phyloP scores from a whole-genome alignment of 2,113 vertebrate species.

The Murina feae region DNA sequence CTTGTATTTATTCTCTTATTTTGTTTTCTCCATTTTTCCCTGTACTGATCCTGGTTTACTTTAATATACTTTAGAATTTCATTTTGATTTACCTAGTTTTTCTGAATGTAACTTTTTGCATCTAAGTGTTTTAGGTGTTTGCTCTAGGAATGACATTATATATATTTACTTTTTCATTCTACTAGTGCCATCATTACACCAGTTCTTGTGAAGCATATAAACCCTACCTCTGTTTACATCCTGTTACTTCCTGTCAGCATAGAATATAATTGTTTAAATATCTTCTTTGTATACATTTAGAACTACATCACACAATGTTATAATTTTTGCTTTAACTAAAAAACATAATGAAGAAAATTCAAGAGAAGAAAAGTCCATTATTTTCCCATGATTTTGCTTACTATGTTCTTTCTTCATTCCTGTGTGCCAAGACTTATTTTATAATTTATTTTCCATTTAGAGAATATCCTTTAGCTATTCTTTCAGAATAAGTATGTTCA shows the following conservation, averaged over 20 bases:
- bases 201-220: background rate
- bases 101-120: background rate
- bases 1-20: background rate
- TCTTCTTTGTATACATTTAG: background rate
- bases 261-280: background rate
- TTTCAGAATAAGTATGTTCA: background rate
- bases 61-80: background rate
- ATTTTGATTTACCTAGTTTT: background rate
- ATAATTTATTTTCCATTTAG: background rate
- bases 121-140: background rate
- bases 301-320: background rate
- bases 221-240: background rate
- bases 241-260: background rate
- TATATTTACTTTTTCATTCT: background rate
- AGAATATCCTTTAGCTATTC: background rate
- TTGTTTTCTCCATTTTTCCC: background rate
- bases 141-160: background rate
- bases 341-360: background rate
- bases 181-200: background rate
- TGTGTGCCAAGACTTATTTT: background rate
- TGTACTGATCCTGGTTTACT: background rate
- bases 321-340: background rate
- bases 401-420: background rate
- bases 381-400: background rate
- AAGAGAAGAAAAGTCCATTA: background rate